phyloP scores from a whole-genome alignment of 2,888 invertebrate species.

The Lobophora halterata region DNA sequence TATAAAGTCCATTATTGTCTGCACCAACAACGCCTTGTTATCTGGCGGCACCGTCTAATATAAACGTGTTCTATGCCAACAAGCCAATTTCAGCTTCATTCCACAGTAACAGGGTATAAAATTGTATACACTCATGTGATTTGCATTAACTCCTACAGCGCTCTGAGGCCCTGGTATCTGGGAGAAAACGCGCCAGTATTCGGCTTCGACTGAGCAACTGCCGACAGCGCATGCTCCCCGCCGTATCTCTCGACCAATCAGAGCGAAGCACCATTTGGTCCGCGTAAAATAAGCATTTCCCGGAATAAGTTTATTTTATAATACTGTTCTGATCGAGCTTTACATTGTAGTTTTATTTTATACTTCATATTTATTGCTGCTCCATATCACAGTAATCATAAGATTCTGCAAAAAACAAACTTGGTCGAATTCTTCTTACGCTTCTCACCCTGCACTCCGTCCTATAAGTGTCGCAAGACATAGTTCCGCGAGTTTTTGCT shows the following conservation, averaged over 20 bases:
- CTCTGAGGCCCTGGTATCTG: constrained; percentile 77
- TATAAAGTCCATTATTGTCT: constrained; percentile 46
- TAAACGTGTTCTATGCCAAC: constrained; percentile 37
- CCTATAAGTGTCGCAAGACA: constrained; percentile 43
- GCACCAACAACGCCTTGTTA: constrained; percentile 47
- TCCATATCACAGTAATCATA: background rate
- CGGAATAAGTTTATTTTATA: constrained; percentile 23
- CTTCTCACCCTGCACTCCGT: constrained; percentile 29
- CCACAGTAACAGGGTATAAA: constrained; percentile 29
- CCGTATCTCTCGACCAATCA: constrained; percentile 67
- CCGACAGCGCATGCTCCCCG: constrained; percentile 77
- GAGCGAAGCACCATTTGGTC: constrained; percentile 51
- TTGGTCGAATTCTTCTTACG: constrained; percentile 12
- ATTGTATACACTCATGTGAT: constrained; percentile 28
- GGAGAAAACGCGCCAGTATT: constrained; percentile 78
- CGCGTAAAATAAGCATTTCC: constrained; percentile 43
- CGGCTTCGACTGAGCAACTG: constrained; percentile 67
- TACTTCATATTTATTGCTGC: background rate
- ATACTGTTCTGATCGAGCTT: background rate
- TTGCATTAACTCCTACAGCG: constrained; percentile 68
- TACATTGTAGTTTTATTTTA: constrained; percentile 4
- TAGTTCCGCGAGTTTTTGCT: constrained; percentile 56
- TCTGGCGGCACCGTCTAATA: constrained; percentile 61
- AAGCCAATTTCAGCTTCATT: constrained; percentile 36
- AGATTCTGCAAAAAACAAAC: too few species aligned